Conservation (phyloP, 2,113 vertebrate species). For the Rhynchomys soricoides region DNA sequence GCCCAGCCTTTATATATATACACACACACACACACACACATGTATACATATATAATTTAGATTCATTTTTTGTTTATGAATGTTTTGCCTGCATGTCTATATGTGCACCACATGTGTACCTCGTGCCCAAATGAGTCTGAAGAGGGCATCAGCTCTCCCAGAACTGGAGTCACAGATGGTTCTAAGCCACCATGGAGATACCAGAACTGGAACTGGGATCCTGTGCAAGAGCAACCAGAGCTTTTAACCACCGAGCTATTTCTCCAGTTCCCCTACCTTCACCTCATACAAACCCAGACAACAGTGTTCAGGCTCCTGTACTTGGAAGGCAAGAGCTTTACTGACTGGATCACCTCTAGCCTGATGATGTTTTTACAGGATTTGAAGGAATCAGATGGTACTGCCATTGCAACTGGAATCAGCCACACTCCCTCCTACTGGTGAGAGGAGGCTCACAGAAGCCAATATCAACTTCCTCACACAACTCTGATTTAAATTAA, state of each 20-base stretch:
- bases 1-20: neutral
- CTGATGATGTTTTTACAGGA: neutral
- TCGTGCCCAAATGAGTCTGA: neutral
- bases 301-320: neutral
- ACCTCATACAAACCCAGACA: too few relatives aligned
- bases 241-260: neutral
- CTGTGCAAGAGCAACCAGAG: neutral
- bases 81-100: neutral
- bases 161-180: neutral
- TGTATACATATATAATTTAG: too few relatives aligned
- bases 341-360: neutral
- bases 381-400: neutral
- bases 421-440: neutral
- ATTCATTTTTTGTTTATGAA: neutral
- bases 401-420: neutral
- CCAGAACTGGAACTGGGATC: neutral
- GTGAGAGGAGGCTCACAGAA: neutral
- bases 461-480: constrained; percentile 58
- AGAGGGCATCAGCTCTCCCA: neutral
- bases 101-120: neutral
- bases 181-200: neutral
- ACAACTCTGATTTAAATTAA: constrained; percentile 79
- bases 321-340: neutral
- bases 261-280: neutral
- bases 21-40: too few relatives aligned